A percentile compares a stretch with the other conserved stretches of the same genome.
phyloP scores from a whole-genome alignment of 2,113 vertebrate species.

The Electrona antarctica region DNA sequence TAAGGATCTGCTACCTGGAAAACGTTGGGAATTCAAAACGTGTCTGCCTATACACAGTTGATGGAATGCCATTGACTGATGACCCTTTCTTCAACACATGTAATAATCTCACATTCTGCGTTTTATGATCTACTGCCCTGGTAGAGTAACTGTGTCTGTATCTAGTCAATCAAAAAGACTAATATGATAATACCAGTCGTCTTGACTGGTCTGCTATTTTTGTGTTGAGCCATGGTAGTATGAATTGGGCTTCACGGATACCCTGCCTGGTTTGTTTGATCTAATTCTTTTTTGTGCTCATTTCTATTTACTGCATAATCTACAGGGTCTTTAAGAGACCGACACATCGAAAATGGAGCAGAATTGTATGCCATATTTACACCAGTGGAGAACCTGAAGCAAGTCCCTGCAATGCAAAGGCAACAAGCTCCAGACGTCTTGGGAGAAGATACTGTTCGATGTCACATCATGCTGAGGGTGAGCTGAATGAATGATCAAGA shows the following conservation, averaged over 20 bases:
- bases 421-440: accelerated
- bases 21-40: constrained; percentile 33
- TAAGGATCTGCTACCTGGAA: constrained; percentile 55
- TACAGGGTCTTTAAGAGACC: constrained; percentile 66
- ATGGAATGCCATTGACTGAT: constrained; percentile 67
- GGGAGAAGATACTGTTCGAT: constrained; percentile 49
- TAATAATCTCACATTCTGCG: constrained; percentile 31
- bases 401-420: neutral
- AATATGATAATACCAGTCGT: no score
- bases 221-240: no score
- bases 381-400: constrained; percentile 50
- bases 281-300: no score
- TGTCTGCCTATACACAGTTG: constrained; percentile 56
- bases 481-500: accelerated
- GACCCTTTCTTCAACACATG: constrained; percentile 74
- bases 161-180: no score
- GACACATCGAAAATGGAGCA: constrained; percentile 57
- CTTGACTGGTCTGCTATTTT: no score
- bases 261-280: no score
- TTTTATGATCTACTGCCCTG: no score
- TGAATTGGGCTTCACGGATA: no score
- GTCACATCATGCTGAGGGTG: constrained; percentile 72
- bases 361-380: constrained; percentile 68
- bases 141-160: no score
- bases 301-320: no score